Base-by-base conservation (phyloP, 2,113 vertebrate species). In the Channa maculata region DNA sequence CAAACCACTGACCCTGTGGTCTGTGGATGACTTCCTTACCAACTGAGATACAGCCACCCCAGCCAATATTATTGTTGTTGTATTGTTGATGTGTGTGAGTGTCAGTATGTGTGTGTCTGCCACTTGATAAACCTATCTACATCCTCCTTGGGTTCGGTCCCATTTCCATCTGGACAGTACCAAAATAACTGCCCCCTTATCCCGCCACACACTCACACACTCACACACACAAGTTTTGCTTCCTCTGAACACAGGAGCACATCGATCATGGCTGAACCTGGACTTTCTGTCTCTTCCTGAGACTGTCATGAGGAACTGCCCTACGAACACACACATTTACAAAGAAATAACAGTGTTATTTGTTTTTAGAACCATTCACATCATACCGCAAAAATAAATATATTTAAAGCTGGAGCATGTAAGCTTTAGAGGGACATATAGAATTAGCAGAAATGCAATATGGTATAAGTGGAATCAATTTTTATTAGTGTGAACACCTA, bases 261-360 rank as follows among this genome's bases (percentile, higher is more conserved):
- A 94, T 96, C 94, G 92, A 94, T 96, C 96, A 96, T 95, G 91
- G 93, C 88, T 94, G 91, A 94, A 95, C 93, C 93, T 91, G 93
- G 90, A 94, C 93, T 95, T 96, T 94, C 94, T 96, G 94, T 96
- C 96, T 95, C 92, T 97, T 97, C 95, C 78, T 79, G 77, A 80
- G 76, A 91, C 80, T 84, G 60, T 39, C 37, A 39, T 39, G 63
- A 83, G 68, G 65, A 81, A 75, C 48, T 41, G 50, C 33, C 65
- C 51, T 64, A 75, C 64, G 63, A 71, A 70, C 62, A 77, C 57
- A 72, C n/a, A 60, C 50, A 14, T 11, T 54, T 8, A n/a, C 9
- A 38, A 59, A 38, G 38, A 77, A 55, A 49, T 34, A 58, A 59
- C 49, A 2, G 4, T 51, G 44, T 33, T 33, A 59, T 38, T 70